Conservation (phyloP, 1,140 invertebrate genomes). For the Microplitis demolitor region DNA sequence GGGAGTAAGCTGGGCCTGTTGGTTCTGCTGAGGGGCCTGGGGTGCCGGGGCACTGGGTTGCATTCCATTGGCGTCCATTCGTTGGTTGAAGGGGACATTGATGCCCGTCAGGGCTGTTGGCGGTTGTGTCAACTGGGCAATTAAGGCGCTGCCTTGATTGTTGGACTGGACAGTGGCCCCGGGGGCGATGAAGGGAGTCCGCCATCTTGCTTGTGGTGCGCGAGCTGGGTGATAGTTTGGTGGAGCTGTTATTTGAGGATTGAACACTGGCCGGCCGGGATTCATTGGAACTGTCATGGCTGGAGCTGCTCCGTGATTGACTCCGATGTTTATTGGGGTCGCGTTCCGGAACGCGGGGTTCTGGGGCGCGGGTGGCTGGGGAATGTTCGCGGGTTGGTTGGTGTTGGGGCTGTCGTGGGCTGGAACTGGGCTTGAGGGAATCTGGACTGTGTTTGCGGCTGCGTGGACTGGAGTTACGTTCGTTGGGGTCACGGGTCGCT, state of each 20-base stretch:
- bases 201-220: constrained; percentile 48
- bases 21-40: constrained; percentile 53
- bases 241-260: constrained; percentile 61
- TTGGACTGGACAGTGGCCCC: constrained; percentile 52
- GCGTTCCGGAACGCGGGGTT: constrained; percentile 48
- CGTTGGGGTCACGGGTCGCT: constrained; percentile 77
- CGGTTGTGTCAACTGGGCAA: constrained; percentile 73
- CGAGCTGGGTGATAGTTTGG: constrained; percentile 61
- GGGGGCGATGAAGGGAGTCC: constrained; percentile 52
- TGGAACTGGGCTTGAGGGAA: constrained; percentile 64
- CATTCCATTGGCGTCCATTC: constrained; percentile 60
- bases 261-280: constrained; percentile 49
- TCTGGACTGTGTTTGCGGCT: constrained; percentile 48
- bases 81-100: constrained; percentile 60
- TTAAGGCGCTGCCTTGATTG: constrained; percentile 64
- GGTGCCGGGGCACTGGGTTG: constrained; percentile 41
- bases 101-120: constrained; percentile 58
- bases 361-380: constrained; percentile 48
- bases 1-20: constrained; percentile 42
- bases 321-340: constrained; percentile 54
- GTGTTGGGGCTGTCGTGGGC: constrained; percentile 66
- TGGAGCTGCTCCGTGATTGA: constrained; percentile 48
- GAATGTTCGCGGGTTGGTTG: constrained; percentile 50
- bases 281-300: constrained; percentile 47
- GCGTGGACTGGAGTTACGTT: constrained; percentile 52